Evolutionary conservation across 2,888 invertebrate species (phyloP).

Genomic region (Cephus spinipes): DNA sequence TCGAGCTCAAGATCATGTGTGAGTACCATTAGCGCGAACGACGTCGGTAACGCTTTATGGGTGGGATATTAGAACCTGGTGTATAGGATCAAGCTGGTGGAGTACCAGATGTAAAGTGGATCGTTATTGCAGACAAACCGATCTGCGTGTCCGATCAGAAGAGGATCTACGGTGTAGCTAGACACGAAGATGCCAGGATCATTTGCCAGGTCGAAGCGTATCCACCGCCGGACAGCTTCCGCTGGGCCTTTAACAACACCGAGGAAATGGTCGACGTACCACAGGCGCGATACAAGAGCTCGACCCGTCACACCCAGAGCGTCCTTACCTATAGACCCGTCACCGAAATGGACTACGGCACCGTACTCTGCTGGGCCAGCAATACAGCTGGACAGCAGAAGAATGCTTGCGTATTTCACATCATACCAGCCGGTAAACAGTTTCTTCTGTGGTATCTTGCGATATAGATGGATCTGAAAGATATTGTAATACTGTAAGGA

Average conservation of each 20-base stretch:
- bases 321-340: constrained; percentile 81
- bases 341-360: constrained; percentile 81
- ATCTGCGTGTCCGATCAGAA: constrained; percentile 82
- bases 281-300: constrained; percentile 74
- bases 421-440: constrained; percentile 73
- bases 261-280: constrained; percentile 84
- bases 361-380: constrained; percentile 79
- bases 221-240: constrained; percentile 84
- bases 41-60: neutral
- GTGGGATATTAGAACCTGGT: neutral
- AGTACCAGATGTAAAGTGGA: neutral
- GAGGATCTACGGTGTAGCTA: constrained; percentile 85
- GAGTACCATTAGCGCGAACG: constrained; percentile 68
- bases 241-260: constrained; percentile 92
- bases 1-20: constrained; percentile 91
- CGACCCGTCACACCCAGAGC: constrained; percentile 71
- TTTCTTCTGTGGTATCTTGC: neutral
- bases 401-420: constrained; percentile 80
- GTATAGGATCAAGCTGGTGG: neutral
- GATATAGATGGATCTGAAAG: neutral
- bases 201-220: constrained; percentile 88
- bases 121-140: constrained; percentile 78
- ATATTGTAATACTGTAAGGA: too few species aligned
- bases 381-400: constrained; percentile 80
- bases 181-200: constrained; percentile 83